phyloP scores from a whole-genome alignment of 2,113 vertebrate genomes.

The Actenoides hombroni region DNA sequence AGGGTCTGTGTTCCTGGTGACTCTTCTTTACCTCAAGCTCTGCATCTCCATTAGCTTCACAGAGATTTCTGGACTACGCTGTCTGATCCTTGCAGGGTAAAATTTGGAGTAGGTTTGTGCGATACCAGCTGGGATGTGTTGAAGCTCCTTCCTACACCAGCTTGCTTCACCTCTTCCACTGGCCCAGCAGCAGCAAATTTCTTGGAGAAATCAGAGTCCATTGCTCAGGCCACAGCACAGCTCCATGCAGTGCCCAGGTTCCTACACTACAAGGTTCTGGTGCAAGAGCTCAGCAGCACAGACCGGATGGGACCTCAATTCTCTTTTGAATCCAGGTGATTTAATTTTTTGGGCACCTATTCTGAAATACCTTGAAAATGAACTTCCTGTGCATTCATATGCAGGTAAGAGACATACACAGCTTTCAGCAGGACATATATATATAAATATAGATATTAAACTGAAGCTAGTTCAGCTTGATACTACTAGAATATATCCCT shows the following conservation, averaged over 20 bases:
- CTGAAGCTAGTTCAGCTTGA: background rate
- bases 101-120: background rate
- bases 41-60: background rate
- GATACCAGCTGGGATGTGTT: too few relatives aligned
- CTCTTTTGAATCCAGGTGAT: background rate
- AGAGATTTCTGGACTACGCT: background rate
- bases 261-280: background rate
- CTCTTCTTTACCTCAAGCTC: background rate
- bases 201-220: rapidly evolving
- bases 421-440: background rate
- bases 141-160: background rate
- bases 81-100: background rate
- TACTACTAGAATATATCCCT: background rate
- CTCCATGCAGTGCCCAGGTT: background rate
- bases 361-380: background rate
- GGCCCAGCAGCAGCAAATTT: background rate
- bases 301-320: rapidly evolving
- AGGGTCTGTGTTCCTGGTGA: background rate
- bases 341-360: background rate
- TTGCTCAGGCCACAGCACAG: background rate
- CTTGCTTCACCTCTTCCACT: rapidly evolving
- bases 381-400: background rate
- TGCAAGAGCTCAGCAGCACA: too few relatives aligned
- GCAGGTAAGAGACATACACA: background rate
- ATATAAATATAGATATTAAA: background rate